Conservation (phyloP, 2,888 invertebrate genomes). For the Antitype chi region DNA sequence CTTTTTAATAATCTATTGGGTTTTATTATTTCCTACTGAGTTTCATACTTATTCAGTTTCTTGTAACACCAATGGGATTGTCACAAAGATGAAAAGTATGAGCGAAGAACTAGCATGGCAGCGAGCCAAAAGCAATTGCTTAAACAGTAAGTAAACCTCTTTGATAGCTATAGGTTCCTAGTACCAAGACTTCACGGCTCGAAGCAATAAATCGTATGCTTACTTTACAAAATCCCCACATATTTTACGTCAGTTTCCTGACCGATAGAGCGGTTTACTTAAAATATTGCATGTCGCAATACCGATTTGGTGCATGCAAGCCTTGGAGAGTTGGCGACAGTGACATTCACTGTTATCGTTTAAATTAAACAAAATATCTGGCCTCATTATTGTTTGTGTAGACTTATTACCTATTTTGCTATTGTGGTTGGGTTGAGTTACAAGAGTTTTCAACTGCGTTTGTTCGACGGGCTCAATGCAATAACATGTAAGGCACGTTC, state of each 20-base stretch:
- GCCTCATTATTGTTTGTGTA: slow-evolving; percentile 39
- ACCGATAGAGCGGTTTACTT: slow-evolving; percentile 49
- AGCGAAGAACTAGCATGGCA: slow-evolving; percentile 21
- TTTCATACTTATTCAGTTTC: background rate
- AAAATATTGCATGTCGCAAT: slow-evolving; percentile 56
- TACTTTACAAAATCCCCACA: slow-evolving; percentile 56
- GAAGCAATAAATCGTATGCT: slow-evolving; percentile 47
- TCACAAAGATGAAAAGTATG: background rate
- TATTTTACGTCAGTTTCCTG: slow-evolving; percentile 52
- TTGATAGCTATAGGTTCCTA: slow-evolving; percentile 45
- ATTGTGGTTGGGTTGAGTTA: slow-evolving; percentile 24
- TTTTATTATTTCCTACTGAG: background rate
- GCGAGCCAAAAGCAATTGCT: slow-evolving; percentile 27
- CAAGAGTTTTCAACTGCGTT: background rate
- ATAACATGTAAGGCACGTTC: slow-evolving; percentile 28
- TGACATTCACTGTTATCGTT: slow-evolving; percentile 60
- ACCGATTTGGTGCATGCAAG: slow-evolving; percentile 59
- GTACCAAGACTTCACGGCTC: slow-evolving; percentile 43
- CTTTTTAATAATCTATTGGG: too few species aligned
- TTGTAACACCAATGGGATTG: background rate
- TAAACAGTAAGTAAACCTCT: slow-evolving; percentile 4
- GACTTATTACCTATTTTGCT: slow-evolving; percentile 28
- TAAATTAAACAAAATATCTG: slow-evolving; percentile 58
- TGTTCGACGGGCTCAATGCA: slow-evolving; percentile 1
- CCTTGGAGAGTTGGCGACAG: slow-evolving; percentile 54